Base-by-base conservation (phyloP, 1,140 invertebrate genomes). In the Idris sp. region DNA sequence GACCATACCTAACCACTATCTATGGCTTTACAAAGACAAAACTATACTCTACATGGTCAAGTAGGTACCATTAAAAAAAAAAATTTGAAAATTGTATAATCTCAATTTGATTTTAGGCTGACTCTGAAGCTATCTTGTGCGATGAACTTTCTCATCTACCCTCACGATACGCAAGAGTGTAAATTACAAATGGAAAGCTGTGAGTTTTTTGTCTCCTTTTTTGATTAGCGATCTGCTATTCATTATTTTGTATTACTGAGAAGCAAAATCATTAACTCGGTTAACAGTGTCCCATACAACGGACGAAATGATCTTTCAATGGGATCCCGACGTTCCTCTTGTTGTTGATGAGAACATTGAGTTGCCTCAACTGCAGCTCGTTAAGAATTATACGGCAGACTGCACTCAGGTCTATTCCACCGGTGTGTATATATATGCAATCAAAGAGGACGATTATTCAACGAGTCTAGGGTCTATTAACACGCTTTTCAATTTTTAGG, bases 141-240 rank as follows among this genome's bases (percentile, higher is more conserved):
- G 4, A 97, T 97, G 95, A 96, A 96, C 83, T 97, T 96, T 86
- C 91, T 95, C 78, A 94, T 96, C 51, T 97, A 97, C 82, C 95
- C 95, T 0, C 95, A 97, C 78, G 95, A 96, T 79, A 96, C 94
- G 0, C 95, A 97, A 86, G 94, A 96, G 83, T 96, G 95, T 83
- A 95, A 95, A 85, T 86, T 96, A 33, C 94, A 96, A 87, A 96
- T 96, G 94, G 95, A 97, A 84, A 96, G 95, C 82, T 84, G 94
- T 96, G 87, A 95, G 95, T 93, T 48, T 62, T 49, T 69, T 64
- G 35, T 54, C 62, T n/a, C n/a, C n/a, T n/a, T n/a, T n/a, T n/a
- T n/a, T n/a, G n/a, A n/a, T n/a, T n/a, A n/a, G n/a, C n/a, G n/a
- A n/a, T n/a, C n/a, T n/a, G n/a, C n/a, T n/a, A n/a, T n/a, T n/a